Evolutionary conservation across 2,797 vertebrate genomes (phyloP).

Genomic region (Cephalopachus bancanus): DNA sequence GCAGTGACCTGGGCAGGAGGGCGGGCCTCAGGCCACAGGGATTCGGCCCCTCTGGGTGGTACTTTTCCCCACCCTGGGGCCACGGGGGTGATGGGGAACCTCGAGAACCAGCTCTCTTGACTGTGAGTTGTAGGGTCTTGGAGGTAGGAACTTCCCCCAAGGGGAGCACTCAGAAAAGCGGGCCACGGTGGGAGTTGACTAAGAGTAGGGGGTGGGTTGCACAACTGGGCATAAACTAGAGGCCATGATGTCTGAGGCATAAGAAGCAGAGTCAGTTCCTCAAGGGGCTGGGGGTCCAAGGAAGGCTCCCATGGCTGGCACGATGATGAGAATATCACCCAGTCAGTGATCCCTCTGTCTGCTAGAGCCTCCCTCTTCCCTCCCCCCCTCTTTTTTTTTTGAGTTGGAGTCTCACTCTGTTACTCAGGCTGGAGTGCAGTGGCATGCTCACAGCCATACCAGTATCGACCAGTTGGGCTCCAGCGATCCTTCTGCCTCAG

Average conservation of each 20-base stretch:
- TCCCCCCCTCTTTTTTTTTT: too few species aligned
- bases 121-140: background rate
- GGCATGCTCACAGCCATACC: too few species aligned
- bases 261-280: background rate
- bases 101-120: background rate
- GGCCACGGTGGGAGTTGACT: too few species aligned
- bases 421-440: too few species aligned
- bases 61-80: background rate
- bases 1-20: background rate
- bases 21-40: background rate
- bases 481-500: too few species aligned
- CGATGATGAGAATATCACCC: background rate
- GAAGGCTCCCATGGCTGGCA: background rate
- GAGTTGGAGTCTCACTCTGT: too few species aligned
- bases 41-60: accelerated
- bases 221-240: background rate
- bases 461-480: too few species aligned
- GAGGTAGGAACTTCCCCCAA: background rate
- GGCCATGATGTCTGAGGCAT: accelerated
- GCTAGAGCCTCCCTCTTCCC: too few species aligned
- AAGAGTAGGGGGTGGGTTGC: background rate
- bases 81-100: background rate
- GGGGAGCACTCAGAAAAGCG: background rate
- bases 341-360: accelerated
- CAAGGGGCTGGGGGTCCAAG: background rate